Evolutionary conservation across 2,888 invertebrate species (phyloP).

Genomic region (Trichogramma dendrolimi): DNA sequence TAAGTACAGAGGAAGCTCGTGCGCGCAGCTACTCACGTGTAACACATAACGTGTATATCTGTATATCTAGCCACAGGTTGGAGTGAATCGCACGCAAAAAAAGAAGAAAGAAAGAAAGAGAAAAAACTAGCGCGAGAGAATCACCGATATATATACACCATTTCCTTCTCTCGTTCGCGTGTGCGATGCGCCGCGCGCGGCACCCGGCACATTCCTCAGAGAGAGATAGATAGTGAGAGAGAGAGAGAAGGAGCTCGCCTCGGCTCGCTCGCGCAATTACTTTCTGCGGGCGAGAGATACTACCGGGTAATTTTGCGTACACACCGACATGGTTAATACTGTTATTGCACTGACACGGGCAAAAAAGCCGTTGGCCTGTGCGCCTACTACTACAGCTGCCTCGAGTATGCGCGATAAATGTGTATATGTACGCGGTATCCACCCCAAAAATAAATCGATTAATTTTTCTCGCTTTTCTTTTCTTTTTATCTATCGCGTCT

Average conservation of each 20-base stretch:
- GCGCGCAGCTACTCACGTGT: not conserved
- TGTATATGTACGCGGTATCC: too few species aligned
- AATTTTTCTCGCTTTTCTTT: too few species aligned
- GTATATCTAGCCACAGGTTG: not conserved
- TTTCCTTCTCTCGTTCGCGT: too few species aligned
- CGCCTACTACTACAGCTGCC: too few species aligned
- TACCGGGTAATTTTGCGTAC: slow-evolving; percentile 32
- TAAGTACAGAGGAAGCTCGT: too few species aligned
- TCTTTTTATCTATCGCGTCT: too few species aligned
- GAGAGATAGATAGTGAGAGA: not conserved
- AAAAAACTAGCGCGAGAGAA: not conserved
- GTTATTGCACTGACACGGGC: too few species aligned
- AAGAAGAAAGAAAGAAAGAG: not conserved
- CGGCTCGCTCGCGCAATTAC: not conserved
- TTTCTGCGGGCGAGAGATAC: slow-evolving; percentile 10
- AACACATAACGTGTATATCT: not conserved
- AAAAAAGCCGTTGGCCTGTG: too few species aligned
- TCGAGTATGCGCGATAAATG: too few species aligned
- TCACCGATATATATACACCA: too few species aligned
- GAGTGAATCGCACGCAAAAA: not conserved
- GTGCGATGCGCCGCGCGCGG: too few species aligned
- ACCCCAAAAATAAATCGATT: too few species aligned
- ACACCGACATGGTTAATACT: not conserved
- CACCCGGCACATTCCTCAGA: not conserved
- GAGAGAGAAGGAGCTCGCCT: not conserved